Conservation (phyloP, 2,888 invertebrate genomes). For the Meghimatium bilineatum region DNA sequence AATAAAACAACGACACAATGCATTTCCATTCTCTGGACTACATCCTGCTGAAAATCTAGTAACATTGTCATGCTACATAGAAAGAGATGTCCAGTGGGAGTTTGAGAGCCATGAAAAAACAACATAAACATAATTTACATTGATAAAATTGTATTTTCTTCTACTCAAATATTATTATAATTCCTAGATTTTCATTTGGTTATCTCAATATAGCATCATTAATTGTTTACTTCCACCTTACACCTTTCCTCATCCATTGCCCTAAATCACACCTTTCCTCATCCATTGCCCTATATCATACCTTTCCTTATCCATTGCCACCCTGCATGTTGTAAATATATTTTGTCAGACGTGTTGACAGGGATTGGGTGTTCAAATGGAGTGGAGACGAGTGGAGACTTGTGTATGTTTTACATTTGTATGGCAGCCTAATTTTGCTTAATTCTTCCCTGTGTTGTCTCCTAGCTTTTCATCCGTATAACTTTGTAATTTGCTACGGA, state of each 20-base stretch:
- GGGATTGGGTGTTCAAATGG: conserved; percentile 44
- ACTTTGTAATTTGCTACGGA: too few species aligned
- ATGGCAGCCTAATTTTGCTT: conserved; percentile 3
- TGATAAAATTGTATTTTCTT: too few species aligned
- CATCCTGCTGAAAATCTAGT: too few species aligned
- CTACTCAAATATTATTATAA: neutral
- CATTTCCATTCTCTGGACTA: too few species aligned
- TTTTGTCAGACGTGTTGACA: conserved; percentile 9
- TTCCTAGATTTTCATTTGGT: neutral
- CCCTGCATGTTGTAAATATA: neutral
- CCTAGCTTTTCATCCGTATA: too few species aligned
- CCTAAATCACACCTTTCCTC: neutral
- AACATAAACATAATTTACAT: too few species aligned
- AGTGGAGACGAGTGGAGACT: conserved; percentile 46
- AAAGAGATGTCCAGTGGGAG: too few species aligned
- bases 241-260: neutral
- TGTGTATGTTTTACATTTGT: conserved; percentile 25
- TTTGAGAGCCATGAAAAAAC: too few species aligned
- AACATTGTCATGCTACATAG: too few species aligned
- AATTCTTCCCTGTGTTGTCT: too few species aligned
- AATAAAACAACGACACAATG: too few species aligned
- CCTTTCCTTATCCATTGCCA: neutral
- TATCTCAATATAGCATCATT: neutral
- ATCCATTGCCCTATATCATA: neutral
- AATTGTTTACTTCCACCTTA: neutral